Conservation (phyloP, 2,113 vertebrate genomes). For the Andinoacara biseriatus region DNA sequence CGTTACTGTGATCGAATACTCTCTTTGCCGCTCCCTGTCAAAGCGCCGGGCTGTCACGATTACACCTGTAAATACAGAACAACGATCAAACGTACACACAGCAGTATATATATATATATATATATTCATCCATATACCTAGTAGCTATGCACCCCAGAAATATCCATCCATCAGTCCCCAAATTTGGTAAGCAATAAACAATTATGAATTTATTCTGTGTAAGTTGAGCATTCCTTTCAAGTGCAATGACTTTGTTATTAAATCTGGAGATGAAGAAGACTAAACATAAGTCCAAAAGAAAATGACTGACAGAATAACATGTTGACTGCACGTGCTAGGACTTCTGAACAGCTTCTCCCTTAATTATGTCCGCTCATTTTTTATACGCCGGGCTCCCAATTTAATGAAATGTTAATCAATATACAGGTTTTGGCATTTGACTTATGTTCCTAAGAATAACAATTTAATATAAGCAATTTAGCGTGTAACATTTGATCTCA, state of each 20-base stretch:
- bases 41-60: slow-evolving; percentile 85
- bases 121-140: slow-evolving; percentile 23
- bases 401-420: not conserved
- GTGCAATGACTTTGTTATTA: slow-evolving; percentile 33
- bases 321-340: not conserved
- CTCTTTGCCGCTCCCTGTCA: slow-evolving; percentile 89
- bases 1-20: slow-evolving; percentile 89
- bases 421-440: slow-evolving; percentile 4
- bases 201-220: not conserved
- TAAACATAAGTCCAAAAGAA: slow-evolving; percentile 11
- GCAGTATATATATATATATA: not conserved
- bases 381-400: not conserved
- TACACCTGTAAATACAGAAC: slow-evolving; percentile 77
- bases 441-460: slow-evolving; percentile 2
- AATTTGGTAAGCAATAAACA: slow-evolving; percentile 37
- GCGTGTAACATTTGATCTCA: not conserved
- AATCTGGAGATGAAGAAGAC: slow-evolving; percentile 30
- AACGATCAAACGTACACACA: slow-evolving; percentile 22
- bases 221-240: slow-evolving; percentile 32
- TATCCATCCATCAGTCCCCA: slow-evolving; percentile 6
- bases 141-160: not conserved
- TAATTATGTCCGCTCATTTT: slow-evolving; percentile 7
- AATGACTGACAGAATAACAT: slow-evolving; percentile 30
- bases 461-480: not conserved
- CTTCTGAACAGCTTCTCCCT: slow-evolving; percentile 16